Evolutionary conservation across 2,888 invertebrate species (phyloP), one percentile per base, ranked within the genome.

Genomic region (Ctena decussata): DNA sequence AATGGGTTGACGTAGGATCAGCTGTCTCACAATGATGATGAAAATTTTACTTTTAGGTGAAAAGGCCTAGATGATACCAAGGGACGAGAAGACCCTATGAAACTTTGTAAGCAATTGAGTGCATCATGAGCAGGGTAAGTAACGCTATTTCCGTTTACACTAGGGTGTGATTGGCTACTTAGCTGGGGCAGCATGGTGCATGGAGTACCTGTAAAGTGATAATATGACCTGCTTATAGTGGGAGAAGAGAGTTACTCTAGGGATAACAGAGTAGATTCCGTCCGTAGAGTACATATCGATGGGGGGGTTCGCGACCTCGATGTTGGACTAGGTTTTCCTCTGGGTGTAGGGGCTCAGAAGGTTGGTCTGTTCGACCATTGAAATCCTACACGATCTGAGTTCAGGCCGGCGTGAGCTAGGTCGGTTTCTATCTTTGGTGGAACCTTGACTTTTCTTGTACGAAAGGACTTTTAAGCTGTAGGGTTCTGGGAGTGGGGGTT

Each of bases 351-450:
- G 96, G 96, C 96, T 97, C 96, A 96, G 96, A 96, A 90, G 82
- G 92, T 87, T 78, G 92, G 83, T 96, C 96, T 96, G 97, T 97
- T 97, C 97, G 97, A 97, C 97, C 97, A 97, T 97, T 97, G 97
- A 97, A 97, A 97, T 97, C 97, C 97, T 97, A 97, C 97, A 97
- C 97, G 97, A 98, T 97, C 97, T 97, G 97, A 98, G 97, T 97
- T 98, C 97, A 98, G 97, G 97, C 97, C 97, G 97, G 97, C 96
- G 97, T 97, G 94, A 98, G 97, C 97, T 97, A 97, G 97, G 97
- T 97, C 39, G 75, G 57, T 75, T 75, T 75, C 49, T 75, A 75
- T 49, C 57, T 53, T 75, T 37, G 24, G 6, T 53, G 12, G 6
- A 21, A n/a, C 1, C 11, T 32, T 8, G 8, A 39, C 11, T 57